These are phyloP conservation scores for Diaprepes abbreviatus DNA, from an alignment of 2,888 invertebrate genomes.

Conservation along the genomic window DNA sequence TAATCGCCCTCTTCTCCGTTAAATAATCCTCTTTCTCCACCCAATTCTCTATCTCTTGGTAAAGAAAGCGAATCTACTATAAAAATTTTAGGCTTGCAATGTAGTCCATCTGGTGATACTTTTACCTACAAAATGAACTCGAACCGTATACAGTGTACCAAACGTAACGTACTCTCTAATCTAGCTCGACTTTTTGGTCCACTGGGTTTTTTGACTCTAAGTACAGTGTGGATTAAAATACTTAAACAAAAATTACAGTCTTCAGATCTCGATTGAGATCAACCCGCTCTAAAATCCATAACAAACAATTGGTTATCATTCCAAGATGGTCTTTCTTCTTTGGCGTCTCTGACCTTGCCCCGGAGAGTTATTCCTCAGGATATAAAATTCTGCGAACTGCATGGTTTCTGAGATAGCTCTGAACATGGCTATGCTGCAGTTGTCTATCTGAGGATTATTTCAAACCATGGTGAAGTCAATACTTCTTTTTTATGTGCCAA, in stretches of 20 bases:
- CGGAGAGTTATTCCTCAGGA: not conserved
- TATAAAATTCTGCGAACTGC: constrained; percentile 13
- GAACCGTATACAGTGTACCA: too few relatives aligned
- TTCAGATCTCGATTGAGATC: constrained; percentile 16
- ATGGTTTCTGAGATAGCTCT: constrained; percentile 26
- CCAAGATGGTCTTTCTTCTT: not conserved
- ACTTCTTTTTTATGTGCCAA: constrained; percentile 18
- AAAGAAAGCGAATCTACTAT: too few relatives aligned
- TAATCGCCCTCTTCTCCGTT: constrained; percentile 36
- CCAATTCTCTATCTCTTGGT: too few relatives aligned
- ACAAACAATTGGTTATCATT: not conserved
- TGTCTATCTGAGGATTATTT: constrained; percentile 11
- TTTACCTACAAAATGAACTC: too few relatives aligned
- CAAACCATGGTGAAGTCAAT: not conserved
- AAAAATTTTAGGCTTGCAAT: too few relatives aligned
- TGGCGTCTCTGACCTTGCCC: not conserved
- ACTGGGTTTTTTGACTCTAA: too few relatives aligned
- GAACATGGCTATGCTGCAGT: constrained; percentile 25
- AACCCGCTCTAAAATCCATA: constrained; percentile 15
- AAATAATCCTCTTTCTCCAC: too few relatives aligned
- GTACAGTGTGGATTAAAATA: constrained; percentile 11
- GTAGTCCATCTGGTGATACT: too few relatives aligned
- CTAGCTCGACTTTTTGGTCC: too few relatives aligned
- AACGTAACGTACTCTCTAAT: too few relatives aligned
- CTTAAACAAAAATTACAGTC: constrained; percentile 23